Evolutionary conservation across 2,797 vertebrate species (phyloP).

Genomic region (Myotis vivesi): DNA sequence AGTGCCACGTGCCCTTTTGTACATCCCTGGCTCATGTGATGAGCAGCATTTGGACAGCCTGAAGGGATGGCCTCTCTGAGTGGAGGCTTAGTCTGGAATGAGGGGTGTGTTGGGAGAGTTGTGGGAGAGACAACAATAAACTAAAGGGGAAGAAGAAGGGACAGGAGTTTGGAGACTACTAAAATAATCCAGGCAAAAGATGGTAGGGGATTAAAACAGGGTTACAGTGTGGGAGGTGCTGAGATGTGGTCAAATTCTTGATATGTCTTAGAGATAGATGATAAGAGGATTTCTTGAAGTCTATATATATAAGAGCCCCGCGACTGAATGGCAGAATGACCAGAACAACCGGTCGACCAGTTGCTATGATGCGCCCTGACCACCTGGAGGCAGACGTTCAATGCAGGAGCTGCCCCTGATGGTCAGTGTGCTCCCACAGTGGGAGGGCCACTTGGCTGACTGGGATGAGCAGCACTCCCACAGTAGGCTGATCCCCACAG

Average conservation of each 20-base stretch:
- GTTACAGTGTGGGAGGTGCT: background rate
- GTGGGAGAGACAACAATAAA: background rate
- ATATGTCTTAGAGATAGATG: background rate
- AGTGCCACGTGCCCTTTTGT: background rate
- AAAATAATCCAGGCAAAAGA: background rate
- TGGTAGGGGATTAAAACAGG: background rate
- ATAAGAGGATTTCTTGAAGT: background rate
- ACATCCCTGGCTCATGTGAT: background rate
- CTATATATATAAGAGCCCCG: too few species aligned
- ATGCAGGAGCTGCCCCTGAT: too few species aligned
- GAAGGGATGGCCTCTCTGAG: background rate
- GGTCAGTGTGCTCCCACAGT: too few species aligned
- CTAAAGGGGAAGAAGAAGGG: background rate
- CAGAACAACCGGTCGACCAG: too few species aligned
- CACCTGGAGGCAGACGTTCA: too few species aligned
- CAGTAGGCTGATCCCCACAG: too few species aligned
- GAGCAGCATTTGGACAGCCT: background rate
- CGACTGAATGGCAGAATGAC: fast-evolving
- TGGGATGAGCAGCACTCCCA: fast-evolving
- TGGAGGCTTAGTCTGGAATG: background rate
- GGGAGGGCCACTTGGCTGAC: too few species aligned
- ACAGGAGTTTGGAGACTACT: background rate
- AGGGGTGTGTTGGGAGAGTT: background rate
- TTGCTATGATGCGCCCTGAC: too few species aligned
- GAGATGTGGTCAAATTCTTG: background rate